These are phyloP conservation scores for Chelonus formosanus DNA, from an alignment of 2,888 invertebrate genomes.

Conservation along the genomic window DNA sequence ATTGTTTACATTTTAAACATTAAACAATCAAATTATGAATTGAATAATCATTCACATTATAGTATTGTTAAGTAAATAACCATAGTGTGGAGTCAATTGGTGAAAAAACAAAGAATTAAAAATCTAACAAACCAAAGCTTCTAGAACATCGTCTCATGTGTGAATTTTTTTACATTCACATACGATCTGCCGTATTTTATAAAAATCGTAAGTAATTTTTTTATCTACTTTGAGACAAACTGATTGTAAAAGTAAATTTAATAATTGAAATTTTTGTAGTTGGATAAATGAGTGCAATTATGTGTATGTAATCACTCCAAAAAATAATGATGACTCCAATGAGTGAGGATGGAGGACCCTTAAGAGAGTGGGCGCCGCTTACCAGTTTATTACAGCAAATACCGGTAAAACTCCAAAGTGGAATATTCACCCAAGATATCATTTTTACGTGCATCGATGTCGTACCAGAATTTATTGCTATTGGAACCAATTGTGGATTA, in stretches of 20 bases:
- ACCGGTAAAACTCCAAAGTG: slow-evolving; percentile 77
- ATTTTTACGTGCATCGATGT: slow-evolving; percentile 84
- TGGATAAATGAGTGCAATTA: neutral
- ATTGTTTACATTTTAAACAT: slow-evolving; percentile 4
- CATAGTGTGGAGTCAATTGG: too few relatives aligned
- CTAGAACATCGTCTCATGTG: too few relatives aligned
- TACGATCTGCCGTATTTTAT: too few relatives aligned
- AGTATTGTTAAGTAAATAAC: neutral
- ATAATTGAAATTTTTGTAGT: neutral
- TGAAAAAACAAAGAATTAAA: too few relatives aligned
- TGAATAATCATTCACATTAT: neutral
- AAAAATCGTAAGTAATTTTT: too few relatives aligned
- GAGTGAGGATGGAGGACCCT: slow-evolving; percentile 59
- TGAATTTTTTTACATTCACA: too few relatives aligned
- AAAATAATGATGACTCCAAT: slow-evolving; percentile 58
- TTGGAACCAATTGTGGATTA: slow-evolving; percentile 86
- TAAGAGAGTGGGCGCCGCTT: slow-evolving; percentile 84
- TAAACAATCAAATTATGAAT: neutral
- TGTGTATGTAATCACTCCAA: slow-evolving; percentile 1
- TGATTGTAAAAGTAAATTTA: too few relatives aligned
- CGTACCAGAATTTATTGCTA: slow-evolving; percentile 81
- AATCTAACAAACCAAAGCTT: too few relatives aligned
- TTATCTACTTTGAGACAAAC: too few relatives aligned
- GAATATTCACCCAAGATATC: slow-evolving; percentile 79
- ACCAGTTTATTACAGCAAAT: slow-evolving; percentile 79